These are phyloP conservation scores for Drosophila asahinai DNA, from an alignment of 1,140 invertebrate genomes.

Conservation along the genomic window DNA sequence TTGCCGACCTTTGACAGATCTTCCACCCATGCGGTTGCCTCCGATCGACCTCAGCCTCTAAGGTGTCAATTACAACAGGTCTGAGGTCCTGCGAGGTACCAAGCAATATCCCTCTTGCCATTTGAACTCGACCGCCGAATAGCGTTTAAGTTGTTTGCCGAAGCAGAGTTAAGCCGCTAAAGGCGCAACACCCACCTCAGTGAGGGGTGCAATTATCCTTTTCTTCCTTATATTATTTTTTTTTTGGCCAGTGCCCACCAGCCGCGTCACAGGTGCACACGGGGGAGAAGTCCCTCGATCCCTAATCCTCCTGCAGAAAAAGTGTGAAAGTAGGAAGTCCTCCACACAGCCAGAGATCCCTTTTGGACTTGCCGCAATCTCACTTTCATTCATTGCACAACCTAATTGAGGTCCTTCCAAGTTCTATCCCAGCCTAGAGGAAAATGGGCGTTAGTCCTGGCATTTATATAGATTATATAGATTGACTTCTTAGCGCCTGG, in stretches of 20 bases:
- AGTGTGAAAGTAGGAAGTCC: conserved; percentile 75
- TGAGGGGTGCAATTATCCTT: conserved; percentile 64
- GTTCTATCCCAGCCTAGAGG: background rate
- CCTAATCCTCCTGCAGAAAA: conserved; percentile 13
- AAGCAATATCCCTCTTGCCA: conserved; percentile 8
- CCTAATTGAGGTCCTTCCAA: conserved; percentile 63
- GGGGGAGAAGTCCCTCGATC: background rate
- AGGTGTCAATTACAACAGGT: conserved; percentile 73
- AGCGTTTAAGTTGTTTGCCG: conserved; percentile 43
- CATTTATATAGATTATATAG: conserved; percentile 68
- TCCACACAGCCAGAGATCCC: conserved; percentile 1
- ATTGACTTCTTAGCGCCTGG: conserved; percentile 80
- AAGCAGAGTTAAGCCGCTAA: conserved; percentile 67
- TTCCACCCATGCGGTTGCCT: conserved; percentile 43
- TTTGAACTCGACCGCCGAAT: conserved; percentile 32
- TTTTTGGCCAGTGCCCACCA: conserved; percentile 38
- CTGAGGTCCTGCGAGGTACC: too few species aligned
- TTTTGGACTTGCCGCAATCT: conserved; percentile 57
- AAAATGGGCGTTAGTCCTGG: conserved; percentile 15
- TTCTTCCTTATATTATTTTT: background rate
- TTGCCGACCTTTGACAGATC: conserved; percentile 34
- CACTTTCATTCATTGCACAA: conserved; percentile 83
- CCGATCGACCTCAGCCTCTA: conserved; percentile 17
- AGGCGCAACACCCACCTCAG: conserved; percentile 74
- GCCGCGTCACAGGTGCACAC: conserved; percentile 42